Evolutionary conservation across 2,113 vertebrate genomes (phyloP).

Genomic region (Hoplias malabaricus): DNA sequence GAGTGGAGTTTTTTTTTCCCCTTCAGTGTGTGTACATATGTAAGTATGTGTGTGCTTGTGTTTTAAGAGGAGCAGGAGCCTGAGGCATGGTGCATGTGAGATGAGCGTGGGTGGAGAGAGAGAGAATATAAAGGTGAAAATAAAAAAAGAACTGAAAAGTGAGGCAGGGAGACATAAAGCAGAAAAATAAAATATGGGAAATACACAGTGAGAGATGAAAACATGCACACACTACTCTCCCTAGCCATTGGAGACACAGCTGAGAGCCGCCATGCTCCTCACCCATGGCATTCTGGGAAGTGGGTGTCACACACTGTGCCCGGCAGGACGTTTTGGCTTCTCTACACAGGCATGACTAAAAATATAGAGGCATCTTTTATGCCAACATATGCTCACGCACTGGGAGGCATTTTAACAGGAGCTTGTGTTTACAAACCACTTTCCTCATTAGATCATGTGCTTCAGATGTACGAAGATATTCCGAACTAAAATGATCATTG

Average conservation of each 20-base stretch:
- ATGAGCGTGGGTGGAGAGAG: slow-evolving; percentile 64
- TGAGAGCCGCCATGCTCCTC: slow-evolving; percentile 27
- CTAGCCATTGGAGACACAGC: slow-evolving; percentile 17
- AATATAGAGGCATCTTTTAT: slow-evolving; percentile 44
- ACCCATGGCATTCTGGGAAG: slow-evolving; percentile 36
- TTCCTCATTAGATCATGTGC: not conserved
- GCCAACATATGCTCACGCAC: slow-evolving; percentile 47
- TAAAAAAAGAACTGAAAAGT: slow-evolving; percentile 7
- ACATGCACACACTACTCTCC: not conserved
- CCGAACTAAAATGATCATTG: slow-evolving; percentile 1
- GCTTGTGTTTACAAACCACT: slow-evolving; percentile 22
- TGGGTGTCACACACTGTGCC: slow-evolving; percentile 18
- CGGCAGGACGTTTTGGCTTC: slow-evolving; percentile 7
- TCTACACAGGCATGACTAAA: slow-evolving; percentile 31
- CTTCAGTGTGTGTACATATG: not conserved
- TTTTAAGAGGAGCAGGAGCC: slow-evolving; percentile 23
- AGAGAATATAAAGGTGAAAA: slow-evolving; percentile 30
- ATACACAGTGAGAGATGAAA: slow-evolving; percentile 31
- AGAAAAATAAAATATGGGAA: slow-evolving; percentile 5
- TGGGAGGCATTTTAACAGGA: slow-evolving; percentile 36
- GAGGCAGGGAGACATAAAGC: slow-evolving; percentile 13
- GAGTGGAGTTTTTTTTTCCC: not conserved
- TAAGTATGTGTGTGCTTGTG: slow-evolving; percentile 2
- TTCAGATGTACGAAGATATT: not conserved
- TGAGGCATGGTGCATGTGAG: slow-evolving; percentile 58